Conservation (phyloP, 2,888 invertebrate genomes). For the Plusia festucae region DNA sequence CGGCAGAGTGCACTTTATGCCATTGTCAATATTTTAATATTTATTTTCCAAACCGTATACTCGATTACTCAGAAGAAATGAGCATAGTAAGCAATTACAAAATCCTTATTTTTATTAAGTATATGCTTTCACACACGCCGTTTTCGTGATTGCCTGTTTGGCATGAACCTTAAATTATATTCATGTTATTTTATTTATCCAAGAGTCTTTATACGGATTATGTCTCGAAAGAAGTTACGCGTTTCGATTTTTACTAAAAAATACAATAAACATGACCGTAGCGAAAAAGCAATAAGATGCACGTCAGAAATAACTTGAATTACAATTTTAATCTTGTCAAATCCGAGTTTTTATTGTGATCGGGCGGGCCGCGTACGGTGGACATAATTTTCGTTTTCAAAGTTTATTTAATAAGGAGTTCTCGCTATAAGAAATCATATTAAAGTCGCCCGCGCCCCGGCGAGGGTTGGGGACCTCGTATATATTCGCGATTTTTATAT, state of each 20-base stretch:
- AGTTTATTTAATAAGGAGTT: constrained; percentile 86
- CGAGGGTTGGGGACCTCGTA: constrained; percentile 71
- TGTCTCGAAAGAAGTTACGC: constrained; percentile 66
- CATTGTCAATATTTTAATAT: constrained; percentile 59
- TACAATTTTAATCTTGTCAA: constrained; percentile 89
- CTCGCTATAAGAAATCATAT: constrained; percentile 85
- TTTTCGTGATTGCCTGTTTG: constrained; percentile 46
- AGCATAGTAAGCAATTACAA: constrained; percentile 54
- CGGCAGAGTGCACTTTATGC: constrained; percentile 68
- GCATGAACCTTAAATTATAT: constrained; percentile 54
- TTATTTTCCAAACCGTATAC: constrained; percentile 44
- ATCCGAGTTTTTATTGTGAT: constrained; percentile 87
- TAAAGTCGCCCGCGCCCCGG: constrained; percentile 67
- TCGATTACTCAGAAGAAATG: constrained; percentile 54
- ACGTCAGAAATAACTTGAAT: constrained; percentile 87
- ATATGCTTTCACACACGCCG: constrained; percentile 49
- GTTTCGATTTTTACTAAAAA: constrained; percentile 66
- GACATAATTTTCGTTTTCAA: constrained; percentile 86
- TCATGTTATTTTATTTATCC: constrained; percentile 55
- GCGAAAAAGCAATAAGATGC: constrained; percentile 86
- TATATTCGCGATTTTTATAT: constrained; percentile 88
- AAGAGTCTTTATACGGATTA: constrained; percentile 70
- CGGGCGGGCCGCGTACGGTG: constrained; percentile 72
- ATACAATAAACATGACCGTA: constrained; percentile 74
- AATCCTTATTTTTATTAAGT: constrained; percentile 54